Base-by-base conservation (phyloP, 2,797 vertebrate genomes). In the Spheniscus humboldti region DNA sequence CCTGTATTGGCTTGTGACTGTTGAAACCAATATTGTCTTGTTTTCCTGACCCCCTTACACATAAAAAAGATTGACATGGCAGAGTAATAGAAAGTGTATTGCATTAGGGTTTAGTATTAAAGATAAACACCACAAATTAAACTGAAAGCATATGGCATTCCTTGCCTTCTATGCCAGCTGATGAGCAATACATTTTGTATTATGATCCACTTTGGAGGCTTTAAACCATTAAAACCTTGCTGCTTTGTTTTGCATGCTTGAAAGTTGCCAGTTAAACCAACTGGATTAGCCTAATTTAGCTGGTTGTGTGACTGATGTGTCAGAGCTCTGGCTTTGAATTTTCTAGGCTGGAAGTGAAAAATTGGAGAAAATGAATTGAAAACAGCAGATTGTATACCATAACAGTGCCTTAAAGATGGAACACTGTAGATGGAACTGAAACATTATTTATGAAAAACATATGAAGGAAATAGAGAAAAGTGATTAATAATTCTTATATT, bases 121-220 rank as follows among this genome's bases (percentile, higher is more conserved):
- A 96, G 93, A 96, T 79, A 96, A 97, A 96, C 82, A 89, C 23
- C 94, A 90, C 71, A 74, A 96, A 96, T 94, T 87, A 73, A 95
- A 92, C 68, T 50, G 89, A 90, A 96, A 97, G 85, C 97, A 97
- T 97, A 97, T 96, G 97, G 96, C 92, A 78, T 64, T 76, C 72
- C 66, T 93, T 95, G 90, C 77, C 45, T 94, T 78, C 77, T 33
- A 48, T 86, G 96, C 97, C 97, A 97, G 85, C 80, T 33, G 63
- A 97, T 81, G 79, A 96, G 96, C 96, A 92, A 96, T 96, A 87
- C 88, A 92, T 96, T 97, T 84, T 63, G 39, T 88, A 30, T 97
- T 97, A 97, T 89, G 97, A 96, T 96, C 92, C 95, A 95, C 95
- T 96, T 95, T 96, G 96, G 97, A 97, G 94, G 80, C 63, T 97